These are phyloP conservation scores for Lottia gigantea DNA, from an alignment of 2,888 invertebrate genomes.

Conservation along the genomic window DNA sequence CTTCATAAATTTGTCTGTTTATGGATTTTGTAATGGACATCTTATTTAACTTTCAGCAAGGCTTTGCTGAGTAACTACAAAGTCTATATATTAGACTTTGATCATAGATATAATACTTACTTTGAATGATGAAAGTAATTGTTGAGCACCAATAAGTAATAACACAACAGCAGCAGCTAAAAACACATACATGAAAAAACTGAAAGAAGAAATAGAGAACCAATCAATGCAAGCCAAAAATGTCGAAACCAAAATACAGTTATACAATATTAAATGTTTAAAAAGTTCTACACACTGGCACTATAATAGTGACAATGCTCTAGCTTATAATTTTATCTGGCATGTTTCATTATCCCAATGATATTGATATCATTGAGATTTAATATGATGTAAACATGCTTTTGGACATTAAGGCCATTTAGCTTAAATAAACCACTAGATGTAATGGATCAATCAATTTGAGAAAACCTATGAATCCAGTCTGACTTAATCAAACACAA, in stretches of 20 bases:
- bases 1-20: no score
- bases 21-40: no score
- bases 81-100: no score
- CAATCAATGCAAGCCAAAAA: not conserved
- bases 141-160: slow-evolving; percentile 85
- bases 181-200: slow-evolving; percentile 95
- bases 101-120: no score
- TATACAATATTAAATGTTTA: not conserved
- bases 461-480: no score
- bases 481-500: no score
- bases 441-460: no score
- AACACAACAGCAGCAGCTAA: slow-evolving; percentile 90
- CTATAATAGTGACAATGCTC: slow-evolving; percentile 20
- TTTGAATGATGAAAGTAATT: slow-evolving; percentile 84
- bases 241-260: not conserved
- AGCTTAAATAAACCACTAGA: no score
- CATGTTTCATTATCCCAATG: slow-evolving; percentile 1
- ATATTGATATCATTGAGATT: not conserved
- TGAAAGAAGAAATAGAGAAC: slow-evolving; percentile 37
- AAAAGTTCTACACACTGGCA: slow-evolving; percentile 25
- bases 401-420: not conserved
- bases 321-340: slow-evolving; percentile 19
- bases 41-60: no score
- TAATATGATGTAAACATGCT: not conserved
- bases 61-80: no score